Base-by-base conservation (phyloP, 2,888 invertebrate genomes). In the Eledona agricola region DNA sequence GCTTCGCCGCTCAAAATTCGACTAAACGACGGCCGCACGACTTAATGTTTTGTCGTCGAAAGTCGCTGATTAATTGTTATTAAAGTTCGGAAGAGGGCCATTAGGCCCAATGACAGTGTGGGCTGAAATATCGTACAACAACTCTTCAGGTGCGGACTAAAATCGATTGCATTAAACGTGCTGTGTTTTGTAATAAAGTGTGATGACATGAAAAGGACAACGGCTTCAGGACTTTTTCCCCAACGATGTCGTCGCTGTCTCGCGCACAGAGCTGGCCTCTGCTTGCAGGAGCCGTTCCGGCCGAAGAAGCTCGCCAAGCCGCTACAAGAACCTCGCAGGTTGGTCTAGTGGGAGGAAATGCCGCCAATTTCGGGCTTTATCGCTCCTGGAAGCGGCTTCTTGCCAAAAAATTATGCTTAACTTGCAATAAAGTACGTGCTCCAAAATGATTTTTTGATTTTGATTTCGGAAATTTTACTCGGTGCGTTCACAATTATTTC, bases 181-280 rank as follows among this genome's bases (percentile, higher is more conserved):
- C 25, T 25, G 15, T 32, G 12, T 45, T 32, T 13, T 25, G 26
- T 9, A 3, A 13, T 6, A 38, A 23, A 46, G 45, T 52, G 52
- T 38, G 31, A 52, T 52, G 45, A 46, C 52, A 46, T 46, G 52
- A 29, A 31, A 40, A 43, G 42, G 29, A 32, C 29, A 12, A 26
- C 13, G 28, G 45, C n/a, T n/a, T n/a, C 32, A 29, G 34, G 32
- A 45, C 34, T 15, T 31, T 11, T 23, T 28, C 10, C 28, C 29
- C n/a, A 23, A 47, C 43, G 38, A 73, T 73, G 73, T 74, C 75
- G 59, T 79, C 78, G 62, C 68, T 80, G 62, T 76, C 78, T 51
- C 75, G 80, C 22, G 79, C 80, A 45, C 77, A 77, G 65, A 80
- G 80, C 60, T 80, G 80, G 80, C 80, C 80, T 45, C 65, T 80